Base-by-base conservation (phyloP, 92 coral and sea anemone species). In the Pocillopora meandrina region DNA sequence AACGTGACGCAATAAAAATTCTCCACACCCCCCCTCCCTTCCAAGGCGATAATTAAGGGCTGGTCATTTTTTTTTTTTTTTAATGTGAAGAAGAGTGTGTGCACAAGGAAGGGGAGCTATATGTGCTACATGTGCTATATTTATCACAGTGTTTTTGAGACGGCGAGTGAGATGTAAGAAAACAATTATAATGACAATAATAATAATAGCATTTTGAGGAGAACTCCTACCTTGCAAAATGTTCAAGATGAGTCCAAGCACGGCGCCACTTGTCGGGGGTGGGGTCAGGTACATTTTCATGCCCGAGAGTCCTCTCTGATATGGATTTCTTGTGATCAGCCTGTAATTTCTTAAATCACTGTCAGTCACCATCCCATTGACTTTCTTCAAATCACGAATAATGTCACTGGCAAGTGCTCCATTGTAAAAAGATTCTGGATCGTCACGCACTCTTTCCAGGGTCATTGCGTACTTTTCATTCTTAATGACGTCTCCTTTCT, bases 191-290 rank as follows among this genome's bases (percentile, higher is more conserved):
- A 26, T 26, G 26, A 26, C 26, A 26, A 26, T 26, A 26, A 26
- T 26, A 33, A 6, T 15, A 59, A 23, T 34, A 59, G 1, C 0
- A 10, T 56, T 23, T 49, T 17, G 4, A 61, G 23, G 6, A 58
- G 26, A 13, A 66, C 21, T 49, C 49, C 76, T 75, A 93, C 96
- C 96, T 90, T 88, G 88, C 12, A 93, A 87, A 61, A 93, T 90
- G 59, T 90, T 93, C 19, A 93, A 88, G 63, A 93, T 93, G 77
- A 93, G 74, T 12, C 88, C 87, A 20, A 93, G 57, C 61, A 93
- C 89, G 1, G 85, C 87, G 59, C 96, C 96, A 86, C 96, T 85
- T 59, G 89, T 91, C 61, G 96, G 96, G n/a, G 93, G 93, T 74
- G 94, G 94, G 1, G 91, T 86, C 26, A 90, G 78, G 61, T 75